phyloP scores from a whole-genome alignment of 1,140 invertebrate species.

The Dermatophagoides farinae region DNA sequence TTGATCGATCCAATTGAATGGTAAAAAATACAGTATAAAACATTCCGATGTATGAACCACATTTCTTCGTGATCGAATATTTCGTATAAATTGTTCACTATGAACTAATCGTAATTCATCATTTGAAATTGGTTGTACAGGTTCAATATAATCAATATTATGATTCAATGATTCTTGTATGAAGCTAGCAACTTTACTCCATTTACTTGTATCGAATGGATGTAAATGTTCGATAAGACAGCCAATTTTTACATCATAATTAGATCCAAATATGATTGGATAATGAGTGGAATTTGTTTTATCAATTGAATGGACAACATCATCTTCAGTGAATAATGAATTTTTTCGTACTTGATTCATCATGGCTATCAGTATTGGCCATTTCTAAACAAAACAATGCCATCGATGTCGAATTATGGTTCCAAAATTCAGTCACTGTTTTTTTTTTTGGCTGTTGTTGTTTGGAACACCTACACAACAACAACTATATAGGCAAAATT shows the following conservation, averaged over 20 bases:
- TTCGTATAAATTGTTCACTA: background rate
- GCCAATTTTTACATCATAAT: conserved; percentile 59
- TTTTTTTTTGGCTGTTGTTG: no score
- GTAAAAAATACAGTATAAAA: background rate
- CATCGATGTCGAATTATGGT: no score
- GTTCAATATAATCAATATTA: conserved; percentile 1
- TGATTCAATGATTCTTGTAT: conserved; percentile 27
- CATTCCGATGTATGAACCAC: conserved; percentile 2
- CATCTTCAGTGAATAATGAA: no score
- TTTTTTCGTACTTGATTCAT: no score
- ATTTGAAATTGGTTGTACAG: background rate
- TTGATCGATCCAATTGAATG: background rate
- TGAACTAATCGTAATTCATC: conserved; percentile 12
- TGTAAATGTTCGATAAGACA: conserved; percentile 56
- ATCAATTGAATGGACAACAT: no score
- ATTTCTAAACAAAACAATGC: no score
- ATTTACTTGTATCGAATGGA: conserved; percentile 71
- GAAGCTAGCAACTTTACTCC: conserved; percentile 41
- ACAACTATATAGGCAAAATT: no score
- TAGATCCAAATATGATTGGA: conserved; percentile 49
- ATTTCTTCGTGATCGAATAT: background rate
- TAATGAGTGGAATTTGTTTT: no score
- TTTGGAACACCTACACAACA: no score
- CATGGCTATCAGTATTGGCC: no score
- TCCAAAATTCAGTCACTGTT: no score